These are phyloP conservation scores for Pitangus sulphuratus DNA, from an alignment of 2,797 vertebrate species.

Conservation along the genomic window DNA sequence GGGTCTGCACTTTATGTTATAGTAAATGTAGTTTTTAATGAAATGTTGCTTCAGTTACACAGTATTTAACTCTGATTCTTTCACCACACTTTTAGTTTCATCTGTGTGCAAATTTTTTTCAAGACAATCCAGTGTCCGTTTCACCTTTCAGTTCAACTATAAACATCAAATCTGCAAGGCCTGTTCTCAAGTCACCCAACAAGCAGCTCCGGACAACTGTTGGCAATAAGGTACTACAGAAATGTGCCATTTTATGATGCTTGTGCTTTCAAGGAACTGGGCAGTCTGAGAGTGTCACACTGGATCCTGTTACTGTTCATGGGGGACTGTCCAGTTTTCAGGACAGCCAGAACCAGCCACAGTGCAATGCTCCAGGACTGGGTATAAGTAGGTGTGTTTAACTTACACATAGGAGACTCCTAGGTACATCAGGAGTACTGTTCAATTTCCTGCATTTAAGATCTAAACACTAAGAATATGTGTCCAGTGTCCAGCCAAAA, in stretches of 20 bases:
- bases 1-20: rapidly evolving
- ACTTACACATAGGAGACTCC: background rate
- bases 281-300: background rate
- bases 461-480: background rate
- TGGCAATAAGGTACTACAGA: slow-evolving; percentile 87
- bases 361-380: background rate
- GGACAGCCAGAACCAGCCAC: background rate
- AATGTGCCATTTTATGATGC: rapidly evolving
- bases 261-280: rapidly evolving
- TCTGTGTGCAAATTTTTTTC: slow-evolving; percentile 89
- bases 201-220: slow-evolving; percentile 92
- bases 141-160: slow-evolving; percentile 75
- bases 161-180: slow-evolving; percentile 88
- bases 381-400: background rate
- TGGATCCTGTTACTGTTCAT: rapidly evolving
- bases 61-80: slow-evolving; percentile 20
- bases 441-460: background rate
- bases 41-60: background rate
- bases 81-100: slow-evolving; percentile 82
- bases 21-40: background rate
- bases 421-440: background rate
- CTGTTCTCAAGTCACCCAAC: slow-evolving; percentile 85
- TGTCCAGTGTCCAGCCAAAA: background rate
- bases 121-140: slow-evolving; percentile 77
- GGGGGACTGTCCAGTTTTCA: background rate